Evolutionary conservation across 2,888 invertebrate genomes (phyloP).

Genomic region (Sympetrum striolatum): DNA sequence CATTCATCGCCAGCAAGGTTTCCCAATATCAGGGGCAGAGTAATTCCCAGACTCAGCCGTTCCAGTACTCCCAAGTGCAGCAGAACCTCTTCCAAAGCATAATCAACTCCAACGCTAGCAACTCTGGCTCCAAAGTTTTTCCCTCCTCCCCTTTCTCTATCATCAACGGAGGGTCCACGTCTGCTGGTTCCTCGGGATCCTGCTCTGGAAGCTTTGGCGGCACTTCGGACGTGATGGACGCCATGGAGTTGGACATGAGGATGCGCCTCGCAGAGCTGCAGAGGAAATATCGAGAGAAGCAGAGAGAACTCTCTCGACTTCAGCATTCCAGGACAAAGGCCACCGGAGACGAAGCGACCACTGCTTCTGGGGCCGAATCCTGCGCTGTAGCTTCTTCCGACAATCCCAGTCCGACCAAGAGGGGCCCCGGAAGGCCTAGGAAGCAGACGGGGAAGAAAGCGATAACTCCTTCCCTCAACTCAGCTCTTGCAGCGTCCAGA

Average conservation of each 20-base stretch:
- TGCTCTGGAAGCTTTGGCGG: constrained; percentile 6
- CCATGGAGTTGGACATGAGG: constrained; percentile 83
- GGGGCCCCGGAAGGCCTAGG: constrained; percentile 60
- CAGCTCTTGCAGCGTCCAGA: constrained; percentile 7
- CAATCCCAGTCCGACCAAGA: constrained; percentile 55
- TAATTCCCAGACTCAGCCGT: constrained; percentile 10
- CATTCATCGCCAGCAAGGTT: constrained; percentile 56
- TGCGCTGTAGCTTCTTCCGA: not conserved
- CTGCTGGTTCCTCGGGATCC: constrained; percentile 45
- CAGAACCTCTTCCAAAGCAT: constrained; percentile 26
- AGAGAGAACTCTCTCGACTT: constrained; percentile 78
- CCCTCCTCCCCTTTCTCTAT: not conserved
- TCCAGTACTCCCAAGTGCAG: constrained; percentile 33
- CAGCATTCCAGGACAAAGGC: constrained; percentile 54
- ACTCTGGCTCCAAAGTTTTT: not conserved
- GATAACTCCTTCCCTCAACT: constrained; percentile 12
- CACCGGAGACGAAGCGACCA: constrained; percentile 45
- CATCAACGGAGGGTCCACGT: constrained; percentile 46
- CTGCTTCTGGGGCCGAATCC: constrained; percentile 4
- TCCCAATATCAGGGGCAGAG: constrained; percentile 51
- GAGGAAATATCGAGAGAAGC: constrained; percentile 80
- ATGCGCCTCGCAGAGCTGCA: constrained; percentile 81
- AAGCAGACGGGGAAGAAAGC: constrained; percentile 57
- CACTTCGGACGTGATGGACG: constrained; percentile 63
- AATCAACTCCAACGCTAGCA: not conserved